Percentiles rank a stretch among this genome's conserved stretches.
Conservation (phyloP, 2,797 vertebrate genomes). For the Hozukius guyotensis region DNA sequence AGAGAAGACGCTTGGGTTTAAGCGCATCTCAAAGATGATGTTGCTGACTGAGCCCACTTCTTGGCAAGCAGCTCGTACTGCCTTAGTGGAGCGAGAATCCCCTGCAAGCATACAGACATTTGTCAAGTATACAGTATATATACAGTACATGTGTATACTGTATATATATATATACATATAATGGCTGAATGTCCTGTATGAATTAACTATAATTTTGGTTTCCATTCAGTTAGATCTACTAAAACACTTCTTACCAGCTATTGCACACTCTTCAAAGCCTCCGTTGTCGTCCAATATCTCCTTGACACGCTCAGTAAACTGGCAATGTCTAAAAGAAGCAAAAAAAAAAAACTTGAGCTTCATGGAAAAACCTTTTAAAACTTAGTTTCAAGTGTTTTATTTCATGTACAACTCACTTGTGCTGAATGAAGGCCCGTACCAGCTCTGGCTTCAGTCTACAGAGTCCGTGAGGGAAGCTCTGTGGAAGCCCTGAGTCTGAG, state of each 20-base stretch:
- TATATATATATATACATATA: not conserved
- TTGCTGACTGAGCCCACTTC: conserved; percentile 85
- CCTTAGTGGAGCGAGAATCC: conserved; percentile 75
- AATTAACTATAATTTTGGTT: not conserved
- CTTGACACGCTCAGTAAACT: conserved; percentile 77
- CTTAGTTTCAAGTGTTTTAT: not conserved
- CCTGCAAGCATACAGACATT: conserved; percentile 55
- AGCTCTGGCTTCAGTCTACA: conserved; percentile 86
- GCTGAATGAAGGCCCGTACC: conserved; percentile 80
- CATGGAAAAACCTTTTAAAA: not conserved
- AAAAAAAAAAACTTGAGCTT: not conserved
- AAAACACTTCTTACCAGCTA: conserved; percentile 65
- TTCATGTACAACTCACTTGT: conserved; percentile 81
- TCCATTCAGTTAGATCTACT: not conserved
- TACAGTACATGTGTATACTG: too few species aligned
- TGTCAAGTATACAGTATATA: not conserved
- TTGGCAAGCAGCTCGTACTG: conserved; percentile 82
- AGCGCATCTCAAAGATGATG: conserved; percentile 88
- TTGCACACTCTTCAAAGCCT: conserved; percentile 80
- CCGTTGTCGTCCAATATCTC: conserved; percentile 76
- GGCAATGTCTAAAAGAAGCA: conserved; percentile 73
- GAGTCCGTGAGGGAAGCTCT: conserved; percentile 77
- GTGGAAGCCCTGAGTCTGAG: conserved; percentile 68
- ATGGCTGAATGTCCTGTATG: not conserved
- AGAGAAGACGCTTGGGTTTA: conserved; percentile 83